Percentiles rank a stretch among this genome's conserved stretches.
Conservation (phyloP, 2,113 vertebrate species). For the Dinomys branickii region DNA sequence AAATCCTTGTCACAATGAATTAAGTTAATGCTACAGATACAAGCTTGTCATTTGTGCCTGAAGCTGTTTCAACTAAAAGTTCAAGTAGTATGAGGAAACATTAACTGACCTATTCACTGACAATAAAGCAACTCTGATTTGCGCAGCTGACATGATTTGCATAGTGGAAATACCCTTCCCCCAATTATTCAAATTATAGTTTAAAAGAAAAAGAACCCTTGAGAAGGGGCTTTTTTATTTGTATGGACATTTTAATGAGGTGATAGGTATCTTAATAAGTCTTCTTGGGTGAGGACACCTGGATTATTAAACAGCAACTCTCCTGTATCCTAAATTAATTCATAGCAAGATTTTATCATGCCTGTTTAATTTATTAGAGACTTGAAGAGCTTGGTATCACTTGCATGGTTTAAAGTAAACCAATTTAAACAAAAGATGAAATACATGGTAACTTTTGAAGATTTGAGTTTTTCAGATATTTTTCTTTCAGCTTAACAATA, state of each 20-base stretch:
- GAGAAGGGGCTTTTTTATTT: constrained; percentile 68
- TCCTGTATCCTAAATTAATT: constrained; percentile 74
- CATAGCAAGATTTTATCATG: constrained; percentile 69
- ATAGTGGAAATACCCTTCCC: constrained; percentile 74
- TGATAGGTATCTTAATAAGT: constrained; percentile 81
- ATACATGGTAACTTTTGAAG: constrained; percentile 70
- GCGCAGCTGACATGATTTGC: constrained; percentile 37
- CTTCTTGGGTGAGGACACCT: constrained; percentile 76
- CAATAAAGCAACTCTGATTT: constrained; percentile 66
- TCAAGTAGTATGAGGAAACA: constrained; percentile 68
- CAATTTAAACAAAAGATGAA: constrained; percentile 79
- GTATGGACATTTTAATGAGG: constrained; percentile 73
- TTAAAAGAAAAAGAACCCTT: constrained; percentile 62
- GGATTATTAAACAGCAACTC: constrained; percentile 74
- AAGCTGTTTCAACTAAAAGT: constrained; percentile 60
- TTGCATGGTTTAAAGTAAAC: constrained; percentile 75
- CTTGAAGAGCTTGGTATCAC: constrained; percentile 72
- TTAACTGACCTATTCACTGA: constrained; percentile 63
- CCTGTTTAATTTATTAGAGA: constrained; percentile 74
- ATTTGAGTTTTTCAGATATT: constrained; percentile 65
- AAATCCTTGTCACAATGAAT: constrained; percentile 36
- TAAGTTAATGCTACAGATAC: constrained; percentile 53
- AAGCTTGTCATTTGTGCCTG: constrained; percentile 51
- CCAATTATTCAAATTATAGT: constrained; percentile 64
- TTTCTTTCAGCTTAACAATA: constrained; percentile 68